Percentiles rank a stretch among this genome's conserved stretches.
Conservation (phyloP, 2,113 vertebrate genomes). For the Benitochromis conjunctus region DNA sequence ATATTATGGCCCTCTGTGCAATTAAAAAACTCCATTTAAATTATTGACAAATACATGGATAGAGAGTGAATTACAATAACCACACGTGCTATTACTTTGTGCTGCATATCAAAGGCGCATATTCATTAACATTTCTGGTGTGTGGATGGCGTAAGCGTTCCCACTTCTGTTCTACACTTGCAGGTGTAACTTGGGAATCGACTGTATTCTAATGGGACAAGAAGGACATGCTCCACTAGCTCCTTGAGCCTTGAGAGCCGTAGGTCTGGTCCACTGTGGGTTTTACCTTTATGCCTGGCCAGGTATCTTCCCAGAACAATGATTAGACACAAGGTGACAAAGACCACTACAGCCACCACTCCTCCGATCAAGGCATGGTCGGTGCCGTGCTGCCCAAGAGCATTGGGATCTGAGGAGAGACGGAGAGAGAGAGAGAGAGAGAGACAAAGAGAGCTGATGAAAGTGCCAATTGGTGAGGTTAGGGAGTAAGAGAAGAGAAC, state of each 20-base stretch:
- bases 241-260: background rate
- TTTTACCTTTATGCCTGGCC: conserved; percentile 98
- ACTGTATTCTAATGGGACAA: conserved; percentile 2
- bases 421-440: background rate
- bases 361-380: conserved; percentile 98
- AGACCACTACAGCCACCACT: conserved; percentile 97
- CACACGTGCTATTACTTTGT: background rate
- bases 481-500: conserved; percentile 3
- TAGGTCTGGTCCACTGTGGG: conserved; percentile 5
- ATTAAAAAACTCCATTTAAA: background rate
- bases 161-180: background rate
- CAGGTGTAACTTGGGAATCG: background rate
- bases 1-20: background rate
- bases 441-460: conserved; percentile 19
- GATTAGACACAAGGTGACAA: conserved; percentile 97
- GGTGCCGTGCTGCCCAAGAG: conserved; percentile 84
- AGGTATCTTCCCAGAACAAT: conserved; percentile 97
- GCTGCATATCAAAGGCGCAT: background rate
- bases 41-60: background rate
- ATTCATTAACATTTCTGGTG: background rate
- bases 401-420: conserved; percentile 85
- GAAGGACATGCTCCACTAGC: background rate
- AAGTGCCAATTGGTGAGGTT: background rate
- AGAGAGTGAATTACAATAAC: background rate
- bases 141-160: background rate